phyloP scores from a whole-genome alignment of 2,888 invertebrate species.

The Caenorhabditis sinica region DNA sequence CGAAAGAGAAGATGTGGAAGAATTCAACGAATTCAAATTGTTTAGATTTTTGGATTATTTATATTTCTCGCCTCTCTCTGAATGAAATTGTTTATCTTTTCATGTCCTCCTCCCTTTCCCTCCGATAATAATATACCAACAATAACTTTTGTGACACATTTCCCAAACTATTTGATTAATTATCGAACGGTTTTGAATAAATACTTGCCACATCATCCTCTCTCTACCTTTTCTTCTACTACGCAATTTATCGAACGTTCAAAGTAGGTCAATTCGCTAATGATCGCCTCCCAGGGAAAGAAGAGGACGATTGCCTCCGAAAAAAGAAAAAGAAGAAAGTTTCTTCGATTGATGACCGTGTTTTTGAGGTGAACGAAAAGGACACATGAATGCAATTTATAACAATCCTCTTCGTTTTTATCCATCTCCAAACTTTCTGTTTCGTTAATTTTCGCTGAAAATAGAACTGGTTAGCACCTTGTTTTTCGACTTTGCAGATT shows the following conservation, averaged over 20 bases:
- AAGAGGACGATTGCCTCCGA: conserved; percentile 24
- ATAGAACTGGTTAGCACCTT: conserved; percentile 30
- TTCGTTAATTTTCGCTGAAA: conserved; percentile 18
- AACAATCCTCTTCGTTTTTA: conserved; percentile 32
- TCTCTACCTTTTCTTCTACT: conserved; percentile 4
- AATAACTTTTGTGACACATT: conserved; percentile 59
- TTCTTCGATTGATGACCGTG: conserved; percentile 60
- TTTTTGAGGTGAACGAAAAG: conserved; percentile 48
- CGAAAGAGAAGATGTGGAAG: neutral
- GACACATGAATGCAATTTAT: conserved; percentile 30
- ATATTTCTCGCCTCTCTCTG: neutral
- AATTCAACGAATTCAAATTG: conserved; percentile 6
- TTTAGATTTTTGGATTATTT: conserved; percentile 51
- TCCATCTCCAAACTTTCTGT: conserved; percentile 40
- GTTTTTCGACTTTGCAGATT: conserved; percentile 13
- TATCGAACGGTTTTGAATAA: conserved; percentile 59
- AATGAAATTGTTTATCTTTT: conserved; percentile 46
- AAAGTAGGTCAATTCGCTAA: conserved; percentile 61
- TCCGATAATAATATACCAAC: conserved; percentile 52
- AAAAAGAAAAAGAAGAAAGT: conserved; percentile 37
- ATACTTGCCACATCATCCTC: conserved; percentile 39
- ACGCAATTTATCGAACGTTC: conserved; percentile 51
- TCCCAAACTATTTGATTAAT: conserved; percentile 53
- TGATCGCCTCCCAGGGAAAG: conserved; percentile 41
- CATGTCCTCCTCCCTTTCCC: conserved; percentile 11